Percentiles rank a stretch among this genome's conserved stretches.
These are phyloP conservation scores for Glaucidium brasilianum DNA, from an alignment of 2,113 vertebrate genomes.

Conservation along the genomic window DNA sequence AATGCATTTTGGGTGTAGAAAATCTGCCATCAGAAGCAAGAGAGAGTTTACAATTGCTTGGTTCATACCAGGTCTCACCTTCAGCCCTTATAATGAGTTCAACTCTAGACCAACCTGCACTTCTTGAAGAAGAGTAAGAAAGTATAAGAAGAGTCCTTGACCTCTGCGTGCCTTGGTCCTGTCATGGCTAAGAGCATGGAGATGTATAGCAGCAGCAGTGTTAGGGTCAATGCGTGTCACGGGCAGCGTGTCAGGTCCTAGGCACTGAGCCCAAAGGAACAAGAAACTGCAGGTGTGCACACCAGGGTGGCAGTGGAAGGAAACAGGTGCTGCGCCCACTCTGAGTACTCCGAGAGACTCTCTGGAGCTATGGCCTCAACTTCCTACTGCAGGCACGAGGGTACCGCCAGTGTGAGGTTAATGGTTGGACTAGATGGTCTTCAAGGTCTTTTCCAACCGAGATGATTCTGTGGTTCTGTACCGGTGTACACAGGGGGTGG, in stretches of 20 bases:
- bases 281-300: neutral
- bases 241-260: neutral
- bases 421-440: too few relatives aligned
- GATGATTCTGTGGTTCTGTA: too few relatives aligned
- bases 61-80: neutral
- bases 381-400: neutral
- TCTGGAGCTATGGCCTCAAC: neutral
- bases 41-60: neutral
- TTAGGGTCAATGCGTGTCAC: accelerated
- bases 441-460: too few relatives aligned
- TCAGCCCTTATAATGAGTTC: neutral
- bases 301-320: neutral
- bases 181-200: neutral
- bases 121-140: neutral
- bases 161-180: neutral
- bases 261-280: neutral
- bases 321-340: accelerated
- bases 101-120: neutral
- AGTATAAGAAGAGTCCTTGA: neutral
- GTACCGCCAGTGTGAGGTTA: too few relatives aligned
- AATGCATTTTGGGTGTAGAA: neutral
- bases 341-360: neutral
- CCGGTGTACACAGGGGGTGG: accelerated
- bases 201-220: too few relatives aligned
- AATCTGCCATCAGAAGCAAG: neutral